Evolutionary conservation across 2,113 vertebrate genomes (phyloP).

Genomic region (Megaptera novaeangliae): DNA sequence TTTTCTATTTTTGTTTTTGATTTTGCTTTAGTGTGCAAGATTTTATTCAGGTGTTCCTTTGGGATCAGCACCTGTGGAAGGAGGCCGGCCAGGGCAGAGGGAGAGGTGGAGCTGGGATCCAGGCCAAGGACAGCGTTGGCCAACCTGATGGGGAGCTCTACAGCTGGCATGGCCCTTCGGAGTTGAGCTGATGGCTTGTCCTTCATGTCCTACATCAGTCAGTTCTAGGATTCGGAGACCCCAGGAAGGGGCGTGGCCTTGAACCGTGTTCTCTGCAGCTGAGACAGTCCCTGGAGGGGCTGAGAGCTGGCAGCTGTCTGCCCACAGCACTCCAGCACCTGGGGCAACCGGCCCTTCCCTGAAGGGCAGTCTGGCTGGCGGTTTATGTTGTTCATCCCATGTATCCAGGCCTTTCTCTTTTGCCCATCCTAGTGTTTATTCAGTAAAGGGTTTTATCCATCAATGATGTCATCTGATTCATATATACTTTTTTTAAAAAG

Average conservation of each 20-base stretch:
- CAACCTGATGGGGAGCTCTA: accelerated
- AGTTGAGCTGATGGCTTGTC: neutral
- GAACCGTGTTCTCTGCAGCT: neutral
- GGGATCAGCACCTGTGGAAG: neutral
- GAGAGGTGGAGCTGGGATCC: neutral
- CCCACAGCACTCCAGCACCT: neutral
- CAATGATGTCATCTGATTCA: neutral
- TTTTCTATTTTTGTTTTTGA: neutral
- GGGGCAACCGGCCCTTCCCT: neutral
- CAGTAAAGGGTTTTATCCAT: neutral
- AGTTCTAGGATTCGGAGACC: neutral
- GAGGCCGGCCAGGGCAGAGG: neutral
- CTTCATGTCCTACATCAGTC: neutral
- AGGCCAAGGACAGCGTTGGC: neutral
- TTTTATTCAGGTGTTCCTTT: neutral
- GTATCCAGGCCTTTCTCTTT: neutral
- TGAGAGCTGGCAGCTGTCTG: neutral
- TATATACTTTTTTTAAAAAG: neutral
- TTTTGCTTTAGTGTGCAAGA: neutral
- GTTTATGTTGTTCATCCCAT: neutral
- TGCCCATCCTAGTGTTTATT: neutral
- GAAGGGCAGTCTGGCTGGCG: neutral
- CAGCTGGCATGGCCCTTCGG: neutral
- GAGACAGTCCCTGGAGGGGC: neutral
- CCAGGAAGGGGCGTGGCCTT: neutral